These are phyloP conservation scores for Tromatobia lineatoria DNA, from an alignment of 2,888 invertebrate genomes.

Conservation along the genomic window DNA sequence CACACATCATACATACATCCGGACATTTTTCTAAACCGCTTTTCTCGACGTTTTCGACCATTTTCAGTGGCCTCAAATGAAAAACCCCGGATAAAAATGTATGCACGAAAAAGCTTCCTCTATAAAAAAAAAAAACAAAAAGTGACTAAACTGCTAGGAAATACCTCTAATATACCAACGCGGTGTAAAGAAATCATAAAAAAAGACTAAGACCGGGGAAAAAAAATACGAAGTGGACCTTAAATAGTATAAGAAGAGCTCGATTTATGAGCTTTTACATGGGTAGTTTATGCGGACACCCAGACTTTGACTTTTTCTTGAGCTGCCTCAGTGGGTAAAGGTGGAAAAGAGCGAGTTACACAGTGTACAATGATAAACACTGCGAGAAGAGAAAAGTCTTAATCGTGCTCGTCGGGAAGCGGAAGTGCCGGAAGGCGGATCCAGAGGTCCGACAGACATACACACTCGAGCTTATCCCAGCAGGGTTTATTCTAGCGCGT, in stretches of 20 bases:
- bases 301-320: not conserved
- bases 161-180: no score
- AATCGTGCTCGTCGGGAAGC: conserved; percentile 49
- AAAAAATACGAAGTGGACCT: not conserved
- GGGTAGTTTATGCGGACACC: not conserved
- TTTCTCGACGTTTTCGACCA: no score
- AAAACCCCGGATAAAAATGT: no score
- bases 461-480: conserved; percentile 66
- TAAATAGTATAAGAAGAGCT: not conserved
- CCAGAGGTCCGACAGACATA: conserved; percentile 47
- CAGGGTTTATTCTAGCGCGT: conserved; percentile 43
- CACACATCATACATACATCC: no score
- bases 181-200: not conserved
- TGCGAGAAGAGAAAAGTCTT: conserved; percentile 47
- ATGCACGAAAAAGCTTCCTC: no score
- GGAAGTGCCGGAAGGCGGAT: conserved; percentile 56
- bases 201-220: not conserved
- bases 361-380: conserved; percentile 50
- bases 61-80: no score
- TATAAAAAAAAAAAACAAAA: no score
- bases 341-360: conserved; percentile 1
- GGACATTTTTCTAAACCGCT: no score
- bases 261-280: not conserved
- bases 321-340: conserved; percentile 1
- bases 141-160: no score